A percentile compares a stretch with the other conserved stretches of the same genome.
These are phyloP conservation scores for Chorisops tibialis DNA, from an alignment of 2,888 invertebrate species.

Conservation along the genomic window DNA sequence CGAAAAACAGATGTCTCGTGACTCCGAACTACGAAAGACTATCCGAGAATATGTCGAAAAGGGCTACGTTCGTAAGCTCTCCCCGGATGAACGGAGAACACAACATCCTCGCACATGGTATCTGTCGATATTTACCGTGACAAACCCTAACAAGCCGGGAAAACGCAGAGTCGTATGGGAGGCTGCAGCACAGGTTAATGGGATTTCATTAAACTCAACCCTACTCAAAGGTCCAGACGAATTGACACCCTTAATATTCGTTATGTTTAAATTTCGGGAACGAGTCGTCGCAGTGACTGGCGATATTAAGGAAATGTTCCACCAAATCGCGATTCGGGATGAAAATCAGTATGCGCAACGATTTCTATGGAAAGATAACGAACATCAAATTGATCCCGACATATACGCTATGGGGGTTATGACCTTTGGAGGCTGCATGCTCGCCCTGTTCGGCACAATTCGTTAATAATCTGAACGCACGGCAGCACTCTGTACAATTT, in stretches of 20 bases:
- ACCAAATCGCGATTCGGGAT: conserved; percentile 34
- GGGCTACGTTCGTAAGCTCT: no score
- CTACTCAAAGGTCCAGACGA: conserved; percentile 43
- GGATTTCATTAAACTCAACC: conserved; percentile 39
- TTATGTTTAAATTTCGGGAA: conserved; percentile 46
- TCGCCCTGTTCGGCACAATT: conserved; percentile 32
- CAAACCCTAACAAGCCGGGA: conserved; percentile 37
- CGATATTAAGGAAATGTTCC: conserved; percentile 39
- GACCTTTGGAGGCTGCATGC: conserved; percentile 35
- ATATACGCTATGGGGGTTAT: conserved; percentile 33
- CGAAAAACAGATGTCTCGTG: no score
- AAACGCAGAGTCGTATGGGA: conserved; percentile 42
- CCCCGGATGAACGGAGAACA: no score
- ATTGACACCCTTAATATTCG: conserved; percentile 40
- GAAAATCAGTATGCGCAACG: conserved; percentile 39
- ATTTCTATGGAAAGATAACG: conserved; percentile 38
- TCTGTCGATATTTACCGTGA: conserved; percentile 22
- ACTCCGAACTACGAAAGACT: no score
- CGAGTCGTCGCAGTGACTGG: conserved; percentile 41
- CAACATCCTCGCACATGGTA: no score
- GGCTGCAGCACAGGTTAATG: conserved; percentile 40
- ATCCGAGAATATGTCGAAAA: no score
- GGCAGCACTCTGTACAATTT: conserved; percentile 26
- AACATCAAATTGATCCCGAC: conserved; percentile 21
- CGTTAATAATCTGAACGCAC: conserved; percentile 32